Percentiles rank a stretch among this genome's conserved stretches.
phyloP scores from a whole-genome alignment of 2,113 vertebrate genomes.

The Prinia subflava region DNA sequence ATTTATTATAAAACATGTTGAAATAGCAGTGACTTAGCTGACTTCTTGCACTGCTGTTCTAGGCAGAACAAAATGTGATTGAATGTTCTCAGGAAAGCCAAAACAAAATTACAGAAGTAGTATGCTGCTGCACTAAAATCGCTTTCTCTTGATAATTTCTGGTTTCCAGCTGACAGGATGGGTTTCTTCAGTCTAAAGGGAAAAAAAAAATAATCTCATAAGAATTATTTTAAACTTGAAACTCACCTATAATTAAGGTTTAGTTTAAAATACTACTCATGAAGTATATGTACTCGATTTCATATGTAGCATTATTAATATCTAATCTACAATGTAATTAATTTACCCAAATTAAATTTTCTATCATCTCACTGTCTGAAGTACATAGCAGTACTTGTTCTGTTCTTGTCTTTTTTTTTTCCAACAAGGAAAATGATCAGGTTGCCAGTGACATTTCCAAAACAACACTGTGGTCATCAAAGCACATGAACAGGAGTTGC shows the following conservation, averaged over 20 bases:
- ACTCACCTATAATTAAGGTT: not conserved
- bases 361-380: not conserved
- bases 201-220: not conserved
- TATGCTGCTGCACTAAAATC: conserved; percentile 77
- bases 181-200: conserved; percentile 90
- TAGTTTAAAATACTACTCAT: not conserved
- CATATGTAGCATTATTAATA: not conserved
- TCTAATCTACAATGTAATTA: not conserved
- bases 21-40: conserved; percentile 68
- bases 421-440: not conserved
- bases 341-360: not conserved
- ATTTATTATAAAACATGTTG: conserved; percentile 70
- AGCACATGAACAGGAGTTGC: not conserved
- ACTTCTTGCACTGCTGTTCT: conserved; percentile 54
- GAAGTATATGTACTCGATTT: not conserved
- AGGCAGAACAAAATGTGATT: conserved; percentile 43
- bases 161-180: conserved; percentile 99
- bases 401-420: not conserved
- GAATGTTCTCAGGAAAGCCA: conserved; percentile 34
- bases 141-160: conserved; percentile 97
- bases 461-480: not conserved
- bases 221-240: not conserved
- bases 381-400: not conserved
- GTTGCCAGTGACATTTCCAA: too few relatives aligned
- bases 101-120: not conserved